Evolutionary conservation across 2,888 invertebrate species (phyloP).

Genomic region (Amphipyra tragopoginis): DNA sequence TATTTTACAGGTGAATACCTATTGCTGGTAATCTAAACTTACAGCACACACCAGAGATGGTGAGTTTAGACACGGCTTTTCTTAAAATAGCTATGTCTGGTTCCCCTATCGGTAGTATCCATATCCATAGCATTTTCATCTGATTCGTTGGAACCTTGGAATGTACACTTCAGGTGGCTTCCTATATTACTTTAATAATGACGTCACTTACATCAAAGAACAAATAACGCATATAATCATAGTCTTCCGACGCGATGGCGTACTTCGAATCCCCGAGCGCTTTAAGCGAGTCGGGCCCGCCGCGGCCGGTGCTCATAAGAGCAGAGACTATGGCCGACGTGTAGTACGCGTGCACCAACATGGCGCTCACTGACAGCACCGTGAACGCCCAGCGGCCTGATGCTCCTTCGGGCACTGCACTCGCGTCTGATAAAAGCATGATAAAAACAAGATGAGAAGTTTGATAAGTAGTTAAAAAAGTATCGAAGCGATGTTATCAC

Average conservation of each 20-base stretch:
- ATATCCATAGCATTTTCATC: too few species aligned
- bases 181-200: too few species aligned
- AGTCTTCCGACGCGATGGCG: constrained; percentile 78
- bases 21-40: too few species aligned
- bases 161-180: too few species aligned
- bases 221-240: constrained; percentile 74
- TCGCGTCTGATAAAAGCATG: constrained; percentile 70
- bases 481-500: not conserved
- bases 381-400: constrained; percentile 80
- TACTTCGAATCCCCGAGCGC: constrained; percentile 80
- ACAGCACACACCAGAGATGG: too few species aligned
- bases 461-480: too few species aligned
- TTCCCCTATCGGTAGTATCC: too few species aligned
- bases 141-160: too few species aligned
- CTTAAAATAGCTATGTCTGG: too few species aligned
- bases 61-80: too few species aligned
- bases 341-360: constrained; percentile 84
- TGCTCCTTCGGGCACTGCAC: constrained; percentile 76
- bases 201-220: constrained; percentile 77
- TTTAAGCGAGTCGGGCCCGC: constrained; percentile 72
- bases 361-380: constrained; percentile 77
- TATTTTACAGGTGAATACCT: too few species aligned
- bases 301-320: constrained; percentile 77
- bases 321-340: constrained; percentile 83
- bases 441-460: too few species aligned